Percentiles rank a stretch among this genome's conserved stretches.
These are phyloP conservation scores for Dynastes tityus DNA, from an alignment of 2,888 invertebrate genomes.

Conservation along the genomic window DNA sequence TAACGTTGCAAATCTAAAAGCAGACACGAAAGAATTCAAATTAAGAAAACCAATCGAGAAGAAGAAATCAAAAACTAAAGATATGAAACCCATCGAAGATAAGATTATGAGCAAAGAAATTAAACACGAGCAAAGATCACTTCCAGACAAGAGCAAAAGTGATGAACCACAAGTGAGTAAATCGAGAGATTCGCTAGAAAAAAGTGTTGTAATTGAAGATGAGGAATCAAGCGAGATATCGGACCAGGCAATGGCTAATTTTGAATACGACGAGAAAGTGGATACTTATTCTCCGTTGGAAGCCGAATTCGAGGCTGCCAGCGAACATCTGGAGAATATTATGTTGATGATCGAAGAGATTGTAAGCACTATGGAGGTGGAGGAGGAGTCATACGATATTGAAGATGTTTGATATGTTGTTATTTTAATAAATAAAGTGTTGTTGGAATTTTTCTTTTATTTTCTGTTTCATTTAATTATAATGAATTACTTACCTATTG, in stretches of 20 bases:
- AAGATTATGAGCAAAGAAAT: conserved; percentile 5
- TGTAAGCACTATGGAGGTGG: conserved; percentile 67
- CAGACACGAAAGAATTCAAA: conserved; percentile 29
- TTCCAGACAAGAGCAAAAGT: background rate
- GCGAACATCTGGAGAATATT: conserved; percentile 66
- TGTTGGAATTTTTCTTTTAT: background rate
- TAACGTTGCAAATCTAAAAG: conserved; percentile 36
- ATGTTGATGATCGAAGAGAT: conserved; percentile 68
- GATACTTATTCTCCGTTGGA: conserved; percentile 48
- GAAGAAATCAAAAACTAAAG: conserved; percentile 44
- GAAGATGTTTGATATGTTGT: conserved; percentile 48
- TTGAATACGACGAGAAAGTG: conserved; percentile 37
- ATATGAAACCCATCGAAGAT: background rate
- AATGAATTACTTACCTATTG: no score
- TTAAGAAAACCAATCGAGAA: conserved; percentile 42
- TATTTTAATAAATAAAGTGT: background rate
- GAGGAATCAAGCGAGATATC: background rate
- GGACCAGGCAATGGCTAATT: conserved; percentile 46
- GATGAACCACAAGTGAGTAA: no score
- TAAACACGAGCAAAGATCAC: background rate
- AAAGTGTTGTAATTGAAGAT: conserved; percentile 26
- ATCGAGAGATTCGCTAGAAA: background rate
- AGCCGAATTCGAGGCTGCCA: conserved; percentile 64
- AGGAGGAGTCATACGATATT: conserved; percentile 59
- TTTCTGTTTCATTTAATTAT: no score